A percentile compares a stretch with the other conserved stretches of the same genome.
Conservation (phyloP, 2,797 vertebrate genomes). For the Lithobates sylvaticus region DNA sequence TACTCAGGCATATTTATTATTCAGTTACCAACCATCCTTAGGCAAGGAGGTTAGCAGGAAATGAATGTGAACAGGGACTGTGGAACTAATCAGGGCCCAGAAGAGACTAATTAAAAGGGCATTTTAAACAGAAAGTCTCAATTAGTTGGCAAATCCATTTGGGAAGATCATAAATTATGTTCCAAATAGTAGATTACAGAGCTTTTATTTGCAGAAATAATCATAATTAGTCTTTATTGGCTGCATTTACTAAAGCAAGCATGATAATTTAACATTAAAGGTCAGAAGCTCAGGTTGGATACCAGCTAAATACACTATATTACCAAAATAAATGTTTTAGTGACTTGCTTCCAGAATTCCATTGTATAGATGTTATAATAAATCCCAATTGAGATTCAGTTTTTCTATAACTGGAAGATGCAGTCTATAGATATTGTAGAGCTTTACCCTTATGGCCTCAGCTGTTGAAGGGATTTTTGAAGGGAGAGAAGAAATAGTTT, state of each 20-base stretch:
- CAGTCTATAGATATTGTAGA: too few species aligned
- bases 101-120: conserved; percentile 5
- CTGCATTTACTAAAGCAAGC: conserved; percentile 10
- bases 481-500: too few species aligned
- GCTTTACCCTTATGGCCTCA: too few species aligned
- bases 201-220: conserved; percentile 19
- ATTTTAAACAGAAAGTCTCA: conserved; percentile 36
- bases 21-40: background rate
- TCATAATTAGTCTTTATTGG: conserved; percentile 1
- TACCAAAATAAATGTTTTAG: too few species aligned
- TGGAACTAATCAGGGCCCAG: conserved; percentile 10
- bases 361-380: too few species aligned
- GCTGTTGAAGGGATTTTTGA: too few species aligned
- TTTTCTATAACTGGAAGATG: too few species aligned
- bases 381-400: too few species aligned
- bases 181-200: background rate
- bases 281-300: background rate
- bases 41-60: conserved; percentile 7
- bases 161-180: conserved; percentile 10
- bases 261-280: background rate
- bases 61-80: background rate
- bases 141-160: conserved; percentile 1
- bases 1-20: conserved; percentile 1
- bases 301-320: too few species aligned
- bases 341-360: too few species aligned